Evolutionary conservation across 2,797 vertebrate species (phyloP), one percentile per base, ranked within the genome.

Genomic region (Catostomus latipinnis): DNA sequence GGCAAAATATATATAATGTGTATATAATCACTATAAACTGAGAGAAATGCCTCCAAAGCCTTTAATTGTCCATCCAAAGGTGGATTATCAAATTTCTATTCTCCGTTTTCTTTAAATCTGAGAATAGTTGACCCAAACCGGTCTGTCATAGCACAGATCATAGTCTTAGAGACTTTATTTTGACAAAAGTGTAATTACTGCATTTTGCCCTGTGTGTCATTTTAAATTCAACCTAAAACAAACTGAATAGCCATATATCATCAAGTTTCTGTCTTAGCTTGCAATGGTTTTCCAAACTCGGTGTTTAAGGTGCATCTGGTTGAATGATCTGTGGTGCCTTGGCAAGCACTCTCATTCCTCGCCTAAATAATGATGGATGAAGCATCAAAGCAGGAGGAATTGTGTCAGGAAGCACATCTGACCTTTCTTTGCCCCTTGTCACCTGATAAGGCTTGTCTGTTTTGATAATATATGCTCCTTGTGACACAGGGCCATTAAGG

Each of bases 361-460:
- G 70, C 68, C 76, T 76, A 52, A 81, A 82, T 69, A 79, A 80
- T 85, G 83, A 85, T 52, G 68, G 74, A 82, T 71, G 76, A 86
- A 46, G 84, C 7, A 65, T 43, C 81, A 52, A 63, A 69, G 75
- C 69, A 71, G 68, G 68, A 76, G 52, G 48, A 68, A 81, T 74
- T 13, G 81, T 86, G 69, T 83, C 84, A 79, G 83, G 84, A 92
- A 88, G 72, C 87, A 88, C 85, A 94, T 93, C 87, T 90, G 93
- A 94, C 91, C 93, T 93, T 90, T 90, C 85, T 87, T 91, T 86
- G 11, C 78, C 79, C 79, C 86, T 90, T 76, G 91, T 90, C 93
- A 92, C 91, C 92, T 94, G 94, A 93, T 95, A 94, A 94, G 92
- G 16, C 90, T 89, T 74, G 89, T 91, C 84, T 92, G 92, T 93